Conservation (phyloP, 2,888 invertebrate genomes). For the Monochamus alternatus region DNA sequence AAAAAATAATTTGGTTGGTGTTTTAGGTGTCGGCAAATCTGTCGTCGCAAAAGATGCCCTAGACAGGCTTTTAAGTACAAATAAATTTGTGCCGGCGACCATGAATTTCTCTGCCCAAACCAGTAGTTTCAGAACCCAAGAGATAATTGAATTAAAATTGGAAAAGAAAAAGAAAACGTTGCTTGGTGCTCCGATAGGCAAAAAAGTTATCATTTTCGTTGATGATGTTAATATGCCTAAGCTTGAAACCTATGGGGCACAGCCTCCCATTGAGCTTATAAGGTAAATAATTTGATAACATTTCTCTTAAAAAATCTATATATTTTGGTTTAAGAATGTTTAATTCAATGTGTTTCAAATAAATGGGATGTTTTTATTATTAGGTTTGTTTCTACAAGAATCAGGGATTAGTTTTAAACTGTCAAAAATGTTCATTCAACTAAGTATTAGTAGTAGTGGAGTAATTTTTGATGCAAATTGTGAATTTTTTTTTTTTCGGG, state of each 20-base stretch:
- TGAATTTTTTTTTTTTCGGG: too few relatives aligned
- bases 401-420: too few relatives aligned
- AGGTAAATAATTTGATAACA: constrained; percentile 71
- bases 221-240: constrained; percentile 96
- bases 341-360: too few relatives aligned
- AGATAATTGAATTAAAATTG: constrained; percentile 88
- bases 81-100: constrained; percentile 81
- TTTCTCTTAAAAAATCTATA: too few relatives aligned
- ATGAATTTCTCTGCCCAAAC: constrained; percentile 95
- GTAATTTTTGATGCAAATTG: too few relatives aligned
- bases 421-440: too few relatives aligned
- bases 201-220: constrained; percentile 88
- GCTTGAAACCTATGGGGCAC: constrained; percentile 90
- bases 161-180: constrained; percentile 87
- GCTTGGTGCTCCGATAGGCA: constrained; percentile 87
- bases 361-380: too few relatives aligned
- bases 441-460: too few relatives aligned
- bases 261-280: constrained; percentile 92
- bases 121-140: constrained; percentile 86
- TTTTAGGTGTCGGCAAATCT: constrained; percentile 89
- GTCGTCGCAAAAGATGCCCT: constrained; percentile 86
- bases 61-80: constrained; percentile 76
- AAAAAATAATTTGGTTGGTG: not conserved
- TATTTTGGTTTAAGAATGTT: too few relatives aligned
- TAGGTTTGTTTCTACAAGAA: too few relatives aligned